Conservation (phyloP, 2,888 invertebrate genomes). For the Chrysolina oricalcia region DNA sequence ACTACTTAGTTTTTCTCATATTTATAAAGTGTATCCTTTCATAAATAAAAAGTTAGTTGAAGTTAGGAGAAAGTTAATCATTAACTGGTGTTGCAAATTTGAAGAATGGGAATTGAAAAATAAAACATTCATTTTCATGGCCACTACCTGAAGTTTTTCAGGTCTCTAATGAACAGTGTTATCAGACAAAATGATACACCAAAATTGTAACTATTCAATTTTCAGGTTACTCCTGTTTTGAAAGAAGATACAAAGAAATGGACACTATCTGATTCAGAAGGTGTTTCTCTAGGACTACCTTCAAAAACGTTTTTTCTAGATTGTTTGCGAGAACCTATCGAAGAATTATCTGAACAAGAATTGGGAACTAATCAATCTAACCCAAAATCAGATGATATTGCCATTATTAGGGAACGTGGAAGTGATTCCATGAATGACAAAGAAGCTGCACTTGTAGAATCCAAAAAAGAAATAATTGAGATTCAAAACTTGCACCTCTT, state of each 20-base stretch:
- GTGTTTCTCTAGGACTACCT: not conserved
- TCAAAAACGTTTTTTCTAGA: conserved; percentile 39
- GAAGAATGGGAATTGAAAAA: too few relatives aligned
- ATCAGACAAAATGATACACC: not conserved
- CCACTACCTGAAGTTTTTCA: not conserved
- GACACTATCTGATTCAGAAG: conserved; percentile 32
- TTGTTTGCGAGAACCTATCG: conserved; percentile 41
- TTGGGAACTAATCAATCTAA: conserved; percentile 38
- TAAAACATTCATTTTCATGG: too few relatives aligned
- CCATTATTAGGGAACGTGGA: conserved; percentile 35
- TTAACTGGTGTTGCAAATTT: too few relatives aligned
- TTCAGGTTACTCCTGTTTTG: not conserved
- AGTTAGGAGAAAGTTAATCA: too few relatives aligned
- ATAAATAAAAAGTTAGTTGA: too few relatives aligned
- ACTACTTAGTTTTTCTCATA: not conserved
- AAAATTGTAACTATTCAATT: not conserved
- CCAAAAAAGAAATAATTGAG: conserved; percentile 7
- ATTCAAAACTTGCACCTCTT: conserved; percentile 19
- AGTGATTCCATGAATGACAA: not conserved
- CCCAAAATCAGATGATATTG: conserved; percentile 34
- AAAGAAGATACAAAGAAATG: conserved; percentile 26
- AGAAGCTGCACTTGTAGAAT: not conserved
- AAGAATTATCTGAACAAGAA: conserved; percentile 42
- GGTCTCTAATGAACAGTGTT: not conserved
- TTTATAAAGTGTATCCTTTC: not conserved